Evolutionary conservation across 2,888 invertebrate genomes (phyloP).

Genomic region (Andricus quercusramuli): DNA sequence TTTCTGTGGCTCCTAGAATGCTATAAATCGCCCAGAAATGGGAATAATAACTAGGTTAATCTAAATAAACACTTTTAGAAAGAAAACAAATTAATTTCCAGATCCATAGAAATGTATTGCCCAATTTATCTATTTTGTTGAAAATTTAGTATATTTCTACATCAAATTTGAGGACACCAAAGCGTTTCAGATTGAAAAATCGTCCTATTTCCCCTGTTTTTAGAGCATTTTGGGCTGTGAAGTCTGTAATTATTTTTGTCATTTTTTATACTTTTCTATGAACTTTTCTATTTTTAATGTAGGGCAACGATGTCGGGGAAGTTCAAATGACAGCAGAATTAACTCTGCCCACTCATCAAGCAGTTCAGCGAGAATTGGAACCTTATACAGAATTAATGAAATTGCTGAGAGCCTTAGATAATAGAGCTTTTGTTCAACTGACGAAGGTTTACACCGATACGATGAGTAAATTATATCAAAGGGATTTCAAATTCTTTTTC

Average conservation of each 20-base stretch:
- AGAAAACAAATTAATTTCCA: no score
- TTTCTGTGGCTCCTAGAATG: no score
- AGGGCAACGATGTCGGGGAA: conserved; percentile 87
- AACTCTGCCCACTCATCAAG: conserved; percentile 87
- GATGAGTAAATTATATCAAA: conserved; percentile 92
- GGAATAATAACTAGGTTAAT: no score
- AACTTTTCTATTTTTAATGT: conserved; percentile 1
- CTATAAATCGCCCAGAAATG: no score
- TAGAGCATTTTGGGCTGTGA: no score
- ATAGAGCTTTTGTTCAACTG: conserved; percentile 89
- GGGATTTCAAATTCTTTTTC: conserved; percentile 89
- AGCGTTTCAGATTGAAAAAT: no score
- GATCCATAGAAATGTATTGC: no score
- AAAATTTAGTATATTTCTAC: no score
- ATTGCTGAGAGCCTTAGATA: conserved; percentile 93
- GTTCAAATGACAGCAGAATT: conserved; percentile 80
- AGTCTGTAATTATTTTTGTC: conserved; percentile 12
- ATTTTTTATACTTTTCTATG: neutral
- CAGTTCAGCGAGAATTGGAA: conserved; percentile 91
- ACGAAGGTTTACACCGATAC: conserved; percentile 91
- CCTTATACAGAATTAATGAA: conserved; percentile 95
- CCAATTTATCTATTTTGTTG: no score
- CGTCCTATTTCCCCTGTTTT: no score
- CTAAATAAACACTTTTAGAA: no score
- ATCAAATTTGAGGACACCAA: no score